Conservation (phyloP, 53 echinoderm and acorn worm genomes). For the Pentamera pediparva region DNA sequence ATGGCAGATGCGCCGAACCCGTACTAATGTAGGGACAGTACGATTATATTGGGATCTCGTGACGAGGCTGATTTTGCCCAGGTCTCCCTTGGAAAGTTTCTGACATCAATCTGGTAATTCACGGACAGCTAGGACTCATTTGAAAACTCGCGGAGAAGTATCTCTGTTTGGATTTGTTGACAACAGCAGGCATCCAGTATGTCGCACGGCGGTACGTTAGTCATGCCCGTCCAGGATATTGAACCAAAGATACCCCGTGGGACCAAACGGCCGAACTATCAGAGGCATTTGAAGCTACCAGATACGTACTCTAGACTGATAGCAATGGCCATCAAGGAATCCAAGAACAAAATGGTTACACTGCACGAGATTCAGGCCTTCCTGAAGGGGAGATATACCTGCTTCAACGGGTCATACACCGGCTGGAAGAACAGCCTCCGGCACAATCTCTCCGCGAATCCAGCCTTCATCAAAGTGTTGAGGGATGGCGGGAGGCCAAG, state of each 20-base stretch:
- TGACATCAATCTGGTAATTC: no score
- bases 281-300: constrained; percentile 36
- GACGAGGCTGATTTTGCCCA: no score
- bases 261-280: constrained; percentile 6
- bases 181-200: no score
- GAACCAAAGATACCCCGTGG: background rate
- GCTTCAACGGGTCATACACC: constrained; percentile 40
- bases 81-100: no score
- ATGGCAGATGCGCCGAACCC: no score
- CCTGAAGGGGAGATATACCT: constrained; percentile 24
- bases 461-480: constrained; percentile 44
- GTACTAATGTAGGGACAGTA: no score
- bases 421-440: constrained; percentile 55
- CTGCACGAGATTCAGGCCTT: constrained; percentile 41
- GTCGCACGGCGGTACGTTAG: no score
- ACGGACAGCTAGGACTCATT: no score
- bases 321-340: constrained; percentile 45
- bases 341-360: constrained; percentile 42
- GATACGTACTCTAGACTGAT: constrained; percentile 53
- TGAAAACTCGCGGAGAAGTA: no score
- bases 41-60: no score
- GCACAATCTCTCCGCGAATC: constrained; percentile 43
- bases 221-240: background rate
- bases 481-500: constrained; percentile 5
- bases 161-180: no score